Percentiles rank a stretch among this genome's conserved stretches.
Evolutionary conservation across 2,113 vertebrate genomes (phyloP).

Genomic region (Psilopogon haemacephalus): DNA sequence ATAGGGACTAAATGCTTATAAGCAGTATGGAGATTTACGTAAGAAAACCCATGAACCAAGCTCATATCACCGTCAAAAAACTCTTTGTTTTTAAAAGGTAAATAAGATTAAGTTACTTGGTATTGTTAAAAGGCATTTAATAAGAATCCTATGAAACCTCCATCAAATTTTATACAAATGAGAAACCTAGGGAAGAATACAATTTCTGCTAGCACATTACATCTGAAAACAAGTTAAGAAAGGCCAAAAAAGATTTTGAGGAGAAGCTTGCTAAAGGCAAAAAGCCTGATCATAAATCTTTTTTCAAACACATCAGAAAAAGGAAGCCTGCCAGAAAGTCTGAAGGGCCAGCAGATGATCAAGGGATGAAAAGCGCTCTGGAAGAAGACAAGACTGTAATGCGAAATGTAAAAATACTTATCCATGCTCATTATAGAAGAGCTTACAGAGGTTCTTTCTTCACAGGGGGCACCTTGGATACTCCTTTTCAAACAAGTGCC

Average conservation of each 20-base stretch:
- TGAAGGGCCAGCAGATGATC: background rate
- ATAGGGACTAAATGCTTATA: too few species aligned
- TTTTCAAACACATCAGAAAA: background rate
- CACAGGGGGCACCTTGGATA: background rate
- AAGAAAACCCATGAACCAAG: background rate
- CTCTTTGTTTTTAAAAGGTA: background rate
- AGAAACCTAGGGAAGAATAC: background rate
- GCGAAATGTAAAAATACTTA: background rate
- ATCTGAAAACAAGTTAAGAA: background rate
- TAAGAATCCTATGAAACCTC: background rate
- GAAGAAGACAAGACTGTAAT: background rate
- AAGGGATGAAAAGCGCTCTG: background rate
- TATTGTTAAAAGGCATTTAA: background rate
- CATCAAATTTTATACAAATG: background rate
- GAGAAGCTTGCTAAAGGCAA: background rate
- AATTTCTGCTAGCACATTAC: background rate
- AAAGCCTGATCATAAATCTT: background rate
- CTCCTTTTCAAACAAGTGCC: background rate
- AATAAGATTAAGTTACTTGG: background rate
- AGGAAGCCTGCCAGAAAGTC: background rate
- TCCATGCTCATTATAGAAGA: background rate
- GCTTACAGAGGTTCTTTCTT: background rate
- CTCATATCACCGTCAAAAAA: background rate
- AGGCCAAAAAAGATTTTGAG: background rate
- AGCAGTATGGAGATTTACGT: background rate